phyloP scores from a whole-genome alignment of 2,888 invertebrate genomes.

The Acrobasis repandana region DNA sequence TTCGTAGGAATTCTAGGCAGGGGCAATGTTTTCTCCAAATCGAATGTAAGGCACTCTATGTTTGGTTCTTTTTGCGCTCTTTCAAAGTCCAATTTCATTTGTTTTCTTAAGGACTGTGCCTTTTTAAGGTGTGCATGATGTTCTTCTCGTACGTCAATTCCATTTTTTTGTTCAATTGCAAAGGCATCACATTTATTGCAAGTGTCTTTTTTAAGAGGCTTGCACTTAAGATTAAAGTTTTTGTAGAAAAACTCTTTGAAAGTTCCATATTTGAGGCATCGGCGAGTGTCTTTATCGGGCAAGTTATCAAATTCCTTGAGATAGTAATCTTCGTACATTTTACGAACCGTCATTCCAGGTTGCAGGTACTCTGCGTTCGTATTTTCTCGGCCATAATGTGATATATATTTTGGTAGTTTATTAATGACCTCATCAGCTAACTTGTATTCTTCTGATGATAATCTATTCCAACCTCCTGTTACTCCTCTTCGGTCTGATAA shows the following conservation, averaged over 20 bases:
- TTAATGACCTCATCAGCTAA: slow-evolving; percentile 10
- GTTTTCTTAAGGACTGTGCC: slow-evolving; percentile 24
- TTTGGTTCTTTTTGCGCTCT: slow-evolving; percentile 20
- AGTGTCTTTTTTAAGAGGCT: slow-evolving; percentile 16
- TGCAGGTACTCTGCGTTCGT: no score
- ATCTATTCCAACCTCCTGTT: slow-evolving; percentile 26
- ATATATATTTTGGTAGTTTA: slow-evolving; percentile 6
- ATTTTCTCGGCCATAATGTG: slow-evolving; percentile 16
- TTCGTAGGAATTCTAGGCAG: slow-evolving; percentile 35
- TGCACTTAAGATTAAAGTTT: slow-evolving; percentile 19
- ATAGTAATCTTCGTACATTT: no score
- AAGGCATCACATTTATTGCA: background rate
- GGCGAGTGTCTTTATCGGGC: no score
- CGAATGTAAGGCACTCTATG: slow-evolving; percentile 29
- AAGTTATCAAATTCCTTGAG: no score
- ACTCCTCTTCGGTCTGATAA: slow-evolving; percentile 24
- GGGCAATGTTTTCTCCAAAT: slow-evolving; percentile 35
- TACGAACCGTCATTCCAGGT: no score
- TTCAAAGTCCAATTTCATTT: slow-evolving; percentile 29
- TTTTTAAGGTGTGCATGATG: slow-evolving; percentile 28
- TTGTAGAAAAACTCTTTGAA: background rate
- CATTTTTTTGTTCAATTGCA: no score
- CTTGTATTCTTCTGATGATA: slow-evolving; percentile 20
- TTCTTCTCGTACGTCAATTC: slow-evolving; percentile 19
- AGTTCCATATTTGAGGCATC: background rate